phyloP scores from a whole-genome alignment of 2,113 vertebrate genomes.

The Labeo rohita region DNA sequence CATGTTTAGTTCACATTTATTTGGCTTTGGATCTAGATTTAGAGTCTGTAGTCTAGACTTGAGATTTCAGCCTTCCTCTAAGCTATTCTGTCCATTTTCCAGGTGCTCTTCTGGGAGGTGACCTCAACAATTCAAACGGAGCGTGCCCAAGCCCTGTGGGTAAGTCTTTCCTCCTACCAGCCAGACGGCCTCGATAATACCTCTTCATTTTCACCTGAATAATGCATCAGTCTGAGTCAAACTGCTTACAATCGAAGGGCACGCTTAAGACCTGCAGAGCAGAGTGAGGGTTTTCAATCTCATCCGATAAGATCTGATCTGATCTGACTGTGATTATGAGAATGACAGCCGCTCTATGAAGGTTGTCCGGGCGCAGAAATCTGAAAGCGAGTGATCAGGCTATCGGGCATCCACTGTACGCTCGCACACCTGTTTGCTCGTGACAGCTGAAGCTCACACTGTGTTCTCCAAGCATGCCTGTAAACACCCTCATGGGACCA shows the following conservation, averaged over 20 bases:
- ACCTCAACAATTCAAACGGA: constrained; percentile 90
- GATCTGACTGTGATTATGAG: constrained; percentile 22
- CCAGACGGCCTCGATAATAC: constrained; percentile 2
- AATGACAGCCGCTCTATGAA: constrained; percentile 22
- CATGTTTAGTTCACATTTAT: neutral
- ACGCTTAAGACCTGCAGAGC: constrained; percentile 20
- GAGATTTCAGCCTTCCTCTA: neutral
- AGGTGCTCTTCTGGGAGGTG: constrained; percentile 93
- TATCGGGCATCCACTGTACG: constrained; percentile 20
- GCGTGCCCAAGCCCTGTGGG: constrained; percentile 93
- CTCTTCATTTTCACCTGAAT: constrained; percentile 38
- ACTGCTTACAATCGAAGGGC: constrained; percentile 37
- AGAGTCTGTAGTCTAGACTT: neutral
- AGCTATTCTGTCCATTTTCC: constrained; percentile 42
- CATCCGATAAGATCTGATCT: constrained; percentile 21
- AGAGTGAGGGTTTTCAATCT: constrained; percentile 3
- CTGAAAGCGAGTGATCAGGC: constrained; percentile 15
- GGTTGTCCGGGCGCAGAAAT: neutral
- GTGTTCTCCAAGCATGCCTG: constrained; percentile 65
- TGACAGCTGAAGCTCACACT: constrained; percentile 74
- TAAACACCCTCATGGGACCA: constrained; percentile 63
- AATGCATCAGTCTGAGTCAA: constrained; percentile 38
- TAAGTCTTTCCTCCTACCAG: constrained; percentile 74
- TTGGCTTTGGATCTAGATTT: neutral
- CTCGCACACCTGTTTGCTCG: constrained; percentile 66